Evolutionary conservation across 1,140 invertebrate genomes (phyloP).

Genomic region (Listronotus bonariensis): DNA sequence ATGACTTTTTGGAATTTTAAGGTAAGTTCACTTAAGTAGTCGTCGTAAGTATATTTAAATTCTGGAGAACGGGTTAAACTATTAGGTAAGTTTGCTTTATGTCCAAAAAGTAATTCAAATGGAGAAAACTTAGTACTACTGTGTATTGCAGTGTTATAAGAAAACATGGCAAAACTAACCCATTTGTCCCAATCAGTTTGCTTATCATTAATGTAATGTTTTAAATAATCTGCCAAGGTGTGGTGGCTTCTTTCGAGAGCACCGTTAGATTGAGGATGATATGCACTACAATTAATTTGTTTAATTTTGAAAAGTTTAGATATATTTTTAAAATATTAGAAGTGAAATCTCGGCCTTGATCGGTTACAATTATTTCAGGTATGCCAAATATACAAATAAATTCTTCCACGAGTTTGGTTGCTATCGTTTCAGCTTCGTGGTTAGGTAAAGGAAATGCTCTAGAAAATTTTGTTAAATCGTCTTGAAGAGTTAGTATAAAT

Average conservation of each 20-base stretch:
- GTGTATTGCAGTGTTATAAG: slow-evolving; percentile 51
- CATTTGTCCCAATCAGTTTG: slow-evolving; percentile 54
- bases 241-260: slow-evolving; percentile 52
- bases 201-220: slow-evolving; percentile 51
- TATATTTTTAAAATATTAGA: slow-evolving; percentile 44
- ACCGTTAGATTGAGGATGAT: slow-evolving; percentile 50
- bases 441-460: slow-evolving; percentile 44
- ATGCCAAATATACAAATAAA: too few species aligned
- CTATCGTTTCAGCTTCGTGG: too few species aligned
- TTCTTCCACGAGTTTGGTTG: too few species aligned
- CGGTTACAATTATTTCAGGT: slow-evolving; percentile 41
- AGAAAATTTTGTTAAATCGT: slow-evolving; percentile 54
- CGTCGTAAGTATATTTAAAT: too few species aligned
- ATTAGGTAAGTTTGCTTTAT: too few species aligned
- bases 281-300: slow-evolving; percentile 39
- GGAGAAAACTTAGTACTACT: slow-evolving; percentile 44
- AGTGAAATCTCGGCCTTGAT: slow-evolving; percentile 50
- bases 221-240: slow-evolving; percentile 55
- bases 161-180: slow-evolving; percentile 52
- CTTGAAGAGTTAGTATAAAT: slow-evolving; percentile 51
- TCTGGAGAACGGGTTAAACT: too few species aligned
- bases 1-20: too few species aligned
- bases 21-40: too few species aligned
- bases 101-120: slow-evolving; percentile 45
- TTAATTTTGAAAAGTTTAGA: too few species aligned